Conservation (phyloP, 2,888 invertebrate genomes). For the Cheilosia soror region DNA sequence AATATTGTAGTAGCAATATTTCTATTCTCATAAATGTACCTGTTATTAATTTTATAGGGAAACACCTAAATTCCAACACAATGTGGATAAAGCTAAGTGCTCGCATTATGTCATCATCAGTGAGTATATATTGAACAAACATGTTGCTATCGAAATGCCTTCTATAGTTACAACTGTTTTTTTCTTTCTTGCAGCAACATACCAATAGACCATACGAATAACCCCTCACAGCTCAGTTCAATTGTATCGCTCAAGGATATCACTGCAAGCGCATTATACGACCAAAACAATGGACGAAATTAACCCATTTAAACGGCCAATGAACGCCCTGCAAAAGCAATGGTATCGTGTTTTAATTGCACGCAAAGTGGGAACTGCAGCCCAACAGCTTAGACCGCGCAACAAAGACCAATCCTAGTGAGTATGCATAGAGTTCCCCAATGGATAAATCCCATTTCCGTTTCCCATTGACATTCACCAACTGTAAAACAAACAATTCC, state of each 20-base stretch:
- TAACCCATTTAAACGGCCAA: constrained; percentile 83
- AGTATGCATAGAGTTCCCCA: constrained; percentile 78
- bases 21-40: too few species aligned
- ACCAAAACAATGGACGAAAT: constrained; percentile 56
- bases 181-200: neutral
- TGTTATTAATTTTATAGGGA: too few species aligned
- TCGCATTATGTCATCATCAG: too few species aligned
- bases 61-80: too few species aligned
- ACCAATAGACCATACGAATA: neutral
- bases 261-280: constrained; percentile 5
- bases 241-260: constrained; percentile 22
- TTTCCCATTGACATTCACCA: constrained; percentile 56
- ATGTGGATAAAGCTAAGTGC: too few species aligned
- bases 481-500: constrained; percentile 49
- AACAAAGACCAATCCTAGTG: constrained; percentile 80
- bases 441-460: constrained; percentile 67
- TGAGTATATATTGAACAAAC: too few species aligned
- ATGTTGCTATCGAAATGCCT: too few species aligned
- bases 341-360: constrained; percentile 82
- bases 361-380: constrained; percentile 80
- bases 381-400: constrained; percentile 76
- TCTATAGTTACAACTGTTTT: too few species aligned
- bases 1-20: too few species aligned
- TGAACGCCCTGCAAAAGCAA: constrained; percentile 82
- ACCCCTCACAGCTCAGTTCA: constrained; percentile 16